Evolutionary conservation across 2,888 invertebrate genomes (phyloP), one percentile per base, ranked within the genome.

Genomic region (Aricia artaxerxes): DNA sequence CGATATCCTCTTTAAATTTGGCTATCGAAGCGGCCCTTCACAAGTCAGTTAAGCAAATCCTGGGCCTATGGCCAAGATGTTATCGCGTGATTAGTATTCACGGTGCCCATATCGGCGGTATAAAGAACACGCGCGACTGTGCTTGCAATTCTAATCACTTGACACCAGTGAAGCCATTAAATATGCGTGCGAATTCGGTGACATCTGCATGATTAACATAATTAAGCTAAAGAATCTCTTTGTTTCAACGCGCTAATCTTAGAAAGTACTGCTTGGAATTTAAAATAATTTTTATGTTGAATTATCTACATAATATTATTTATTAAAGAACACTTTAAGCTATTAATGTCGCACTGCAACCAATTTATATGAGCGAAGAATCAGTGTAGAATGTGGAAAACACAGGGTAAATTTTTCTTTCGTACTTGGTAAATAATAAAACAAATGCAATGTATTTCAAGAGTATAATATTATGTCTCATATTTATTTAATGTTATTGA

Each of bases 121-220:
- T 89, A 90, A 90, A 90, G 90, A 88, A 88, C 88, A 88, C 85
- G 86, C 86, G 83, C 81, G 87, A 81, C 84, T 91, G 92, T 92
- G 93, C 90, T 88, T 86, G 85, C 90, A 92, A 92, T 93, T 88
- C 88, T 91, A 92, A 92, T 90, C 86, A 90, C 88, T 90, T 90
- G 86, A 85, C 86, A 88, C 87, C 85, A 88, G 86, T 84, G 85
- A 83, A 84, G 85, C 85, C 86, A 87, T 87, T 35, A 69, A 69
- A 69, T 31, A 69, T 31, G 64, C 35, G 69, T 35, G 69, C 69
- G 64, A 31, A 64, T 64, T 64, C 9, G 61, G 61, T 7, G 61
- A 61, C 61, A 31, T 7, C 9, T 64, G 11, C 11, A 31, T 57
- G 13, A 57, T 57, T 16, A 57, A 16, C 57, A 57, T 57, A 3